Evolutionary conservation across 2,113 vertebrate species (phyloP), one percentile per base, ranked within the genome.

Genomic region (Todiramphus saurophagus): DNA sequence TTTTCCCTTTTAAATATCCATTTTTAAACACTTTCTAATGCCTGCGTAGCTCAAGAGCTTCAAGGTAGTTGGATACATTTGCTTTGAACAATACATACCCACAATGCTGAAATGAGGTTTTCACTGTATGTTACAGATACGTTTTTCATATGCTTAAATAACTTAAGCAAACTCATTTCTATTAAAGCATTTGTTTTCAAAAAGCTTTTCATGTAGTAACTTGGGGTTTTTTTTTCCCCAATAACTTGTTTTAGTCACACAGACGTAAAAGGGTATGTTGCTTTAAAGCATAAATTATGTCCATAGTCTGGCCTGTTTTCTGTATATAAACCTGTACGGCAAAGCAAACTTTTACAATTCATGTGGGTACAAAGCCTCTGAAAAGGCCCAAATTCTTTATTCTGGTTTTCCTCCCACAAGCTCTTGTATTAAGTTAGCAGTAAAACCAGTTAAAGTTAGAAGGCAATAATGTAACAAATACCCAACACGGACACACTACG

Each of bases 191-290:
- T 20, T n/a, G 9, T 43, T 77, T 85, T 60, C 24, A 66, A 74
- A 86, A 72, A 74, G 33, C 19, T 15, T 60, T 72, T 78, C 67
- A 81, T 53, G n/a, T 53, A 28, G 13, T 53, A 53, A 53, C 51
- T 28, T 53, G 51, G 15, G 51, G 5, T 24, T 50, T 53, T 53
- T 16, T 28, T 28, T 28, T 14, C 27, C 37, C 27, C 51, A 13
- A 16, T 53, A 53, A 73, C 11, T 13, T 30, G 7, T 11, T 37
- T 56, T 50, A 80, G 16, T 59, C 21, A 66, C 53, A 46, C 23
- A 50, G 3, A 43, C 0, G 0, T 43, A 33, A 37, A 59, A 68
- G 7, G 7, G 6, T 39, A 27, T 2, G 0, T 30, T 35, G n/a
- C 31, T 93, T 86, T 83, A 81, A 86, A 86, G 55, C 23, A 5